Conservation (phyloP, 2,113 vertebrate genomes). For the Solea solea region DNA sequence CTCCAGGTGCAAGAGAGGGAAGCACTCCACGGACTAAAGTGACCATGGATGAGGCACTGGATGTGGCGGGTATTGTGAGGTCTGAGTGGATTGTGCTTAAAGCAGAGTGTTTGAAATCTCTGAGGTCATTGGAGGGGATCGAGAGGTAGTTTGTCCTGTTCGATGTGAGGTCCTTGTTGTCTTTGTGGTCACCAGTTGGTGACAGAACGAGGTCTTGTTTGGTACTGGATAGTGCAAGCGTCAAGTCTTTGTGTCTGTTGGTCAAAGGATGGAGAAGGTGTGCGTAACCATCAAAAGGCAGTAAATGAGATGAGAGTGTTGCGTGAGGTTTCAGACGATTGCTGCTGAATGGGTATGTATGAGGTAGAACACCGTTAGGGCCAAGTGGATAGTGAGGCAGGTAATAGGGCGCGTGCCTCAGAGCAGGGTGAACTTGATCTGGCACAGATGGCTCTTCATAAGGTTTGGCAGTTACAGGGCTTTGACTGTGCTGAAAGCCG, state of each 20-base stretch:
- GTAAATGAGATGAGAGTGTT: constrained; percentile 43
- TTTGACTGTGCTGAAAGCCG: constrained; percentile 45
- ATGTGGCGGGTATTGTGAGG: constrained; percentile 20
- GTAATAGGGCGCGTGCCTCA: constrained; percentile 53
- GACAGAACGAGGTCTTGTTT: constrained; percentile 59
- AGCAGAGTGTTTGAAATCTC: constrained; percentile 48
- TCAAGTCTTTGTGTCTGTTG: constrained; percentile 83
- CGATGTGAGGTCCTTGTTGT: constrained; percentile 50
- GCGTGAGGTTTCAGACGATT: constrained; percentile 58
- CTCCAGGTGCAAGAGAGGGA: constrained; percentile 41
- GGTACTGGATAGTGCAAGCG: constrained; percentile 81
- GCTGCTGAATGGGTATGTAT: constrained; percentile 53
- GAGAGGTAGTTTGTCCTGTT: constrained; percentile 69
- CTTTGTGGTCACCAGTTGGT: constrained; percentile 40
- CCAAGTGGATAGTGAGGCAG: constrained; percentile 65
- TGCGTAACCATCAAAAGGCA: constrained; percentile 57
- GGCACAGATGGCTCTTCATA: constrained; percentile 44
- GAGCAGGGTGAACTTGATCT: constrained; percentile 29
- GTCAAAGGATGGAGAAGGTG: constrained; percentile 44
- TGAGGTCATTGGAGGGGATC: constrained; percentile 29
- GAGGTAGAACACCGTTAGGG: constrained; percentile 61
- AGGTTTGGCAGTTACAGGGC: constrained; percentile 31
- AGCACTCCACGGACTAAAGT: constrained; percentile 24
- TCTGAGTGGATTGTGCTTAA: constrained; percentile 12
- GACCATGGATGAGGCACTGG: constrained; percentile 44